A percentile compares a stretch with the other conserved stretches of the same genome.
Conservation (phyloP, 2,113 vertebrate species). For the Amblyopsis rosae region DNA sequence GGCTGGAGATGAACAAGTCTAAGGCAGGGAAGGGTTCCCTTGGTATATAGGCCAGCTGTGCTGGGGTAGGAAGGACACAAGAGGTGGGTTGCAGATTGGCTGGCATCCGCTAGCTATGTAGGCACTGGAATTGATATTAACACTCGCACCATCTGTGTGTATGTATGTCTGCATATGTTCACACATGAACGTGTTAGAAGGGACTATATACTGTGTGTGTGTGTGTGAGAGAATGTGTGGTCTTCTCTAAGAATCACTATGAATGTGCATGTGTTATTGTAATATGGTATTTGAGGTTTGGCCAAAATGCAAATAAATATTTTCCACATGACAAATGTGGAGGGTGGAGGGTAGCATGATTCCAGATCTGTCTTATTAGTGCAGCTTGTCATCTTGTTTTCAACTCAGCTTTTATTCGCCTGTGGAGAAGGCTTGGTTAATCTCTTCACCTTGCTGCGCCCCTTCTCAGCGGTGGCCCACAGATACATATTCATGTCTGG, state of each 20-base stretch:
- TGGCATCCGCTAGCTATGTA: too few relatives aligned
- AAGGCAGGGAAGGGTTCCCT: slow-evolving; percentile 19
- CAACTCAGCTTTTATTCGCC: slow-evolving; percentile 2
- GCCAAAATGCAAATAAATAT: not conserved
- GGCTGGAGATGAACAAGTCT: slow-evolving; percentile 21
- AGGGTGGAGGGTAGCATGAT: not conserved
- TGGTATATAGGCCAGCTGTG: not conserved
- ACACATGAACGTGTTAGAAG: not conserved
- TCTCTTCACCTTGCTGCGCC: not conserved
- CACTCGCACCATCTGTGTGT: not conserved
- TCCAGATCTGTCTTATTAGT: not conserved
- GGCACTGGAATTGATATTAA: too few relatives aligned
- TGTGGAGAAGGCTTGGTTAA: not conserved
- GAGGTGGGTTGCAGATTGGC: slow-evolving; percentile 14
- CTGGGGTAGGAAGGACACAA: not conserved
- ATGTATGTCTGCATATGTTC: not conserved
- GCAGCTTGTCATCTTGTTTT: not conserved
- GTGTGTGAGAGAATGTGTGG: too few relatives aligned
- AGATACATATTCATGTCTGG: slow-evolving; percentile 21
- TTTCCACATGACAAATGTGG: slow-evolving; percentile 1
- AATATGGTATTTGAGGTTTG: not conserved
- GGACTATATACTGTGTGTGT: too few relatives aligned
- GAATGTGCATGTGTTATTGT: not conserved
- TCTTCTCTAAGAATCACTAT: too few relatives aligned
- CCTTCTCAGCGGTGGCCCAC: not conserved